Conservation (phyloP, 2,888 invertebrate genomes). For the Brachyopa scutellaris region DNA sequence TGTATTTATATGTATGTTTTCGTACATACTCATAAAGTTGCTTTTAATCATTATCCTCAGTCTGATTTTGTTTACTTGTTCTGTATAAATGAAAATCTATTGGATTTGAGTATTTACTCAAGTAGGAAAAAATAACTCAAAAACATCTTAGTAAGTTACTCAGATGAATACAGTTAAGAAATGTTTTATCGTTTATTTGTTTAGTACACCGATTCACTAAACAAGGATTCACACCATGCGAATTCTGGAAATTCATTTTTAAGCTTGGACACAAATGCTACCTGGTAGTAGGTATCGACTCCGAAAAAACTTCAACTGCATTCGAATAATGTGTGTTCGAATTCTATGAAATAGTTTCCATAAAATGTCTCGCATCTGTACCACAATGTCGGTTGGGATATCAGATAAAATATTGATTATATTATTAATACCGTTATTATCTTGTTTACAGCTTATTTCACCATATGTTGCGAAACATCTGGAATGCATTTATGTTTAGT, state of each 20-base stretch:
- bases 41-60: too few species aligned
- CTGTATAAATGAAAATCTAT: background rate
- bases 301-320: background rate
- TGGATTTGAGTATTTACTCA: background rate
- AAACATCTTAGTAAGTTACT: background rate
- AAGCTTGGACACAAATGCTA: too few species aligned
- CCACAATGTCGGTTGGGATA: background rate
- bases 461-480: too few species aligned
- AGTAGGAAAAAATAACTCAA: background rate
- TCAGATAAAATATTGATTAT: background rate
- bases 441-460: background rate
- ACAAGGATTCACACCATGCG: background rate
- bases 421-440: background rate
- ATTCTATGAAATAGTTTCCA: background rate
- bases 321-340: background rate
- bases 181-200: background rate
- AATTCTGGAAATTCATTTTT: background rate
- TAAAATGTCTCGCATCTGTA: background rate
- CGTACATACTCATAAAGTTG: too few species aligned
- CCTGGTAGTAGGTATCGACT: too few species aligned
- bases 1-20: too few species aligned
- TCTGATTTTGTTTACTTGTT: background rate
- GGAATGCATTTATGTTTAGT: too few species aligned
- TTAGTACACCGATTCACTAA: background rate
- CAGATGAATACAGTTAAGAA: background rate